Evolutionary conservation across 2,113 vertebrate genomes (phyloP).

Genomic region (Microcebus jonahi): DNA sequence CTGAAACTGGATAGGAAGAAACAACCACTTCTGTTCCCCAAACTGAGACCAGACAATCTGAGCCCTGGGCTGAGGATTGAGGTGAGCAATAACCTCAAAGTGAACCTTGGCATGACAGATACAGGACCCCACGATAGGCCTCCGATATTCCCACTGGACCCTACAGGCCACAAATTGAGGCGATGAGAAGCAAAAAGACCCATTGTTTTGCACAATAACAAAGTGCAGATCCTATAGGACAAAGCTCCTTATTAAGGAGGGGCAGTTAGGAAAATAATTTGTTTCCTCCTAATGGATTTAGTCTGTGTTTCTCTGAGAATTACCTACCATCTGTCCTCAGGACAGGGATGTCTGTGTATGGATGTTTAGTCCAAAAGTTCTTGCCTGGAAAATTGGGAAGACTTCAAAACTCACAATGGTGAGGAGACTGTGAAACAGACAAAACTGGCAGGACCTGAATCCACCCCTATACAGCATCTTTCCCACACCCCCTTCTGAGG

Average conservation of each 20-base stretch:
- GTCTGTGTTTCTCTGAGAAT: not conserved
- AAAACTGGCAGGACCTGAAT: not conserved
- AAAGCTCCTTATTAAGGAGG: not conserved
- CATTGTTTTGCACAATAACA: not conserved
- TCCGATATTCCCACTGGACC: not conserved
- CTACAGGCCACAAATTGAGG: not conserved
- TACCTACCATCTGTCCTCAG: not conserved
- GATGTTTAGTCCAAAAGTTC: not conserved
- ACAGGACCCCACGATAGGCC: fast-evolving
- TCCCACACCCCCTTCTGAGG: not conserved
- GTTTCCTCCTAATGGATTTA: not conserved
- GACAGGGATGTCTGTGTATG: not conserved
- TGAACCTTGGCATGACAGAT: fast-evolving
- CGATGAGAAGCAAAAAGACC: not conserved
- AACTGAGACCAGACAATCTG: too few species aligned
- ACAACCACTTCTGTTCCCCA: not conserved
- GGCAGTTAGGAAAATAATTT: not conserved
- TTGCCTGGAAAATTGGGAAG: not conserved
- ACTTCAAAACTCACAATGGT: not conserved
- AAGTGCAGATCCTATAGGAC: not conserved
- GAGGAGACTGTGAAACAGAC: not conserved
- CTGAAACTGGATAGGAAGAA: not conserved
- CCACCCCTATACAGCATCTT: not conserved
- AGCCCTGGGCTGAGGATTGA: not conserved
- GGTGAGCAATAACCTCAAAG: not conserved